Evolutionary conservation across 2,888 invertebrate genomes (phyloP).

Genomic region (Teleiodes luculella): DNA sequence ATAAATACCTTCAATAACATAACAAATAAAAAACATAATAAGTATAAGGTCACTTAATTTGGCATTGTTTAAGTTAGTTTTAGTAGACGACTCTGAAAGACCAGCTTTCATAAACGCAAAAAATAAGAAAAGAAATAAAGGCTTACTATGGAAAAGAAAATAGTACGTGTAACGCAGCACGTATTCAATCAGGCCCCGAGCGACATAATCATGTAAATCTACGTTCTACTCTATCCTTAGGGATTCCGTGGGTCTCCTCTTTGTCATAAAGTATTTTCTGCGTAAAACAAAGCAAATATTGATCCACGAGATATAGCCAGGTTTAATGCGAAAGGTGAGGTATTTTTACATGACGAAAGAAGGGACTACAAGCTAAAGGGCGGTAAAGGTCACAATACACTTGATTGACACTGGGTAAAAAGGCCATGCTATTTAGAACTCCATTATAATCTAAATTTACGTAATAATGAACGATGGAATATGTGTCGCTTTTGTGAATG

Average conservation of each 20-base stretch:
- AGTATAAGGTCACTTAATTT: no score
- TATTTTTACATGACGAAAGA: slow-evolving; percentile 54
- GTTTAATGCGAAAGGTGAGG: slow-evolving; percentile 40
- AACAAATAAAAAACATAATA: no score
- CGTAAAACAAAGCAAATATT: slow-evolving; percentile 18
- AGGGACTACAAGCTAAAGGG: slow-evolving; percentile 47
- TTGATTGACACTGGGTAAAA: slow-evolving; percentile 51
- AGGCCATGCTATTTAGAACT: slow-evolving; percentile 34
- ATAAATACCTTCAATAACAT: no score
- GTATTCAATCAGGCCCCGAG: neutral
- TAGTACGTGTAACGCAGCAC: no score
- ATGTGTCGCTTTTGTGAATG: no score
- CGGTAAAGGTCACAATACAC: slow-evolving; percentile 49
- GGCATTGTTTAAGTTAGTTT: no score
- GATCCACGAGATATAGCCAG: slow-evolving; percentile 23
- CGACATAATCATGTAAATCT: neutral
- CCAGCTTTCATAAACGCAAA: no score
- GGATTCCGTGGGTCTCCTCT: neutral
- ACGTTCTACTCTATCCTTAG: neutral
- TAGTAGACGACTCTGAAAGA: no score
- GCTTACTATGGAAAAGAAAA: no score
- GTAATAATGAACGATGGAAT: neutral
- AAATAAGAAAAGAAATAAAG: no score
- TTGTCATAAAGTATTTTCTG: slow-evolving; percentile 14
- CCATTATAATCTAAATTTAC: neutral